A percentile compares a stretch with the other conserved stretches of the same genome.
Evolutionary conservation across 2,888 invertebrate genomes (phyloP).

Genomic region (Dioctria rufipes): DNA sequence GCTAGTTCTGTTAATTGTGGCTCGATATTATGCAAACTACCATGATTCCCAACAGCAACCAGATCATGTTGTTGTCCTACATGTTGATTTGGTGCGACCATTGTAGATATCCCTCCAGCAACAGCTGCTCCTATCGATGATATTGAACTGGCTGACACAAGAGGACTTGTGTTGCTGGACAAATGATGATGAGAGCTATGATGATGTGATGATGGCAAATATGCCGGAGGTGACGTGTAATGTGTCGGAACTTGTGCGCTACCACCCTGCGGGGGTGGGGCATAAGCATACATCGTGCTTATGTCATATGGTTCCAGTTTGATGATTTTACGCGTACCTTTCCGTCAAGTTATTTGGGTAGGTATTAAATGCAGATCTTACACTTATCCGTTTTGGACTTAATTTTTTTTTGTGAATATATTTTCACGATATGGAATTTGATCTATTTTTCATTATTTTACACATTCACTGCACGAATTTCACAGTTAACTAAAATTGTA

Average conservation of each 20-base stretch:
- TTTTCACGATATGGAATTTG: not conserved
- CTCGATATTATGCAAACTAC: constrained; percentile 59
- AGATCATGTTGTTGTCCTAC: constrained; percentile 58
- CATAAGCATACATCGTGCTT: constrained; percentile 63
- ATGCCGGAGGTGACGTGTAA: constrained; percentile 60
- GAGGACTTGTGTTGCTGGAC: constrained; percentile 58
- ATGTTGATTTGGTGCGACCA: constrained; percentile 61
- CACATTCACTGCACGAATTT: constrained; percentile 11
- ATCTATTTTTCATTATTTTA: constrained; percentile 16
- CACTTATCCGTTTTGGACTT: too few species aligned
- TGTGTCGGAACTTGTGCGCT: constrained; percentile 60
- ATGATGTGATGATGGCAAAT: constrained; percentile 57
- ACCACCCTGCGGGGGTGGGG: constrained; percentile 61
- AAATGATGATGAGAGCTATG: constrained; percentile 48
- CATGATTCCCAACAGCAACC: constrained; percentile 58
- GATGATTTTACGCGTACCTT: constrained; percentile 37
- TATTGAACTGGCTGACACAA: constrained; percentile 59
- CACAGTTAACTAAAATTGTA: not conserved
- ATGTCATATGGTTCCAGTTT: constrained; percentile 63
- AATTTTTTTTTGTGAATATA: too few species aligned
- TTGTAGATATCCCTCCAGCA: constrained; percentile 60
- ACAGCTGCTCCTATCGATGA: constrained; percentile 61
- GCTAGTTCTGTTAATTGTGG: constrained; percentile 61
- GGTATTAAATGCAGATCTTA: not conserved
- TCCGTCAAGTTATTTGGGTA: not conserved